A percentile compares a stretch with the other conserved stretches of the same genome.
Evolutionary conservation across 2,113 vertebrate genomes (phyloP).

Genomic region (Craseonycteris thonglongyai): DNA sequence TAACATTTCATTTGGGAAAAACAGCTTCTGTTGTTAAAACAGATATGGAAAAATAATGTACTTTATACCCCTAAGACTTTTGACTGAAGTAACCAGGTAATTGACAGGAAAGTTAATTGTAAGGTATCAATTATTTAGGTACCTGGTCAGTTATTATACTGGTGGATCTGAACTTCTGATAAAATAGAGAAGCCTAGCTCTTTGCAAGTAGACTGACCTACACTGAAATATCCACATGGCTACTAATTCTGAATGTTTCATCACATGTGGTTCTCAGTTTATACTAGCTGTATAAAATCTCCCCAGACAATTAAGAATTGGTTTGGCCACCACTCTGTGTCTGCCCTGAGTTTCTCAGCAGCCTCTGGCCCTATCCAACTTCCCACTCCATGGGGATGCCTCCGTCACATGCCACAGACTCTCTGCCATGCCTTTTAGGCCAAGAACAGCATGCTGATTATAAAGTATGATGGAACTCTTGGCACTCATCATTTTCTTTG

Average conservation of each 20-base stretch:
- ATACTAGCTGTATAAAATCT: not conserved
- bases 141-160: not conserved
- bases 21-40: not conserved
- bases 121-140: not conserved
- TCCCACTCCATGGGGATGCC: not conserved
- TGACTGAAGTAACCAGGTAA: not conserved
- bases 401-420: not conserved
- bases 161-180: not conserved
- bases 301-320: not conserved
- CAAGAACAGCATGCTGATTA: not conserved
- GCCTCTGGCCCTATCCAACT: not conserved
- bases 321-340: not conserved
- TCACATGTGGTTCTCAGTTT: not conserved
- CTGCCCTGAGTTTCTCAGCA: not conserved
- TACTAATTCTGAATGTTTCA: not conserved
- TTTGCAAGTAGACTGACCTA: not conserved
- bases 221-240: not conserved
- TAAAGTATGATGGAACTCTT: not conserved
- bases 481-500: not conserved
- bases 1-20: not conserved
- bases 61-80: not conserved
- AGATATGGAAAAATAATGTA: not conserved
- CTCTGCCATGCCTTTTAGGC: rapidly evolving
- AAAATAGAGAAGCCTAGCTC: not conserved
- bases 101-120: not conserved